A percentile compares a stretch with the other conserved stretches of the same genome.
Evolutionary conservation across 2,888 invertebrate species (phyloP).

Genomic region (Volucella bombylans): DNA sequence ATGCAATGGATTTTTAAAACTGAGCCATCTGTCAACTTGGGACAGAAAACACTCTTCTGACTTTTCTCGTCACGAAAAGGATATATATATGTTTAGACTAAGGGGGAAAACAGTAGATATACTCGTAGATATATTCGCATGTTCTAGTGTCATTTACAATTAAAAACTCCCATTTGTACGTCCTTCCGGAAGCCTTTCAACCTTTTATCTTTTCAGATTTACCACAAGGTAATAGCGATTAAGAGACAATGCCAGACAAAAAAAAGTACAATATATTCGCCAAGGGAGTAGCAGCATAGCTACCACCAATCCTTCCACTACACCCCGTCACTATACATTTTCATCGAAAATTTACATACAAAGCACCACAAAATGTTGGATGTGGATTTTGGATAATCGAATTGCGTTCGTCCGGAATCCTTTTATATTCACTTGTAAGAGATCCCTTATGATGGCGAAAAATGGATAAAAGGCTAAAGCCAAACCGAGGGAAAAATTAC

Average conservation of each 20-base stretch:
- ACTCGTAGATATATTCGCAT: no score
- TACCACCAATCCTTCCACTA: neutral
- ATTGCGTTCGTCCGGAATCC: conserved; percentile 73
- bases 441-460: conserved; percentile 71
- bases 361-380: conserved; percentile 71
- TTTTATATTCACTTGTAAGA: conserved; percentile 70
- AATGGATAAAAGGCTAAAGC: conserved; percentile 72
- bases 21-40: no score
- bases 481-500: conserved; percentile 73
- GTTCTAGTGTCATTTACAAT: conserved; percentile 2
- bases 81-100: no score
- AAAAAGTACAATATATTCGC: neutral
- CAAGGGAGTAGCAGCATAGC: neutral
- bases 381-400: conserved; percentile 74
- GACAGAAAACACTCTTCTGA: no score
- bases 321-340: conserved; percentile 2
- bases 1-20: no score
- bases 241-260: conserved; percentile 29
- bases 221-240: conserved; percentile 54
- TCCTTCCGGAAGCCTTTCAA: conserved; percentile 53
- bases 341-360: conserved; percentile 70
- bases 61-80: no score
- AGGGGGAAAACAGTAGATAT: no score
- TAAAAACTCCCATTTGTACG: conserved; percentile 29
- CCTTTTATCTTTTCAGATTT: conserved; percentile 61